These are phyloP conservation scores for Lacanobia oleracea DNA, from an alignment of 2,888 invertebrate genomes.

Conservation along the genomic window DNA sequence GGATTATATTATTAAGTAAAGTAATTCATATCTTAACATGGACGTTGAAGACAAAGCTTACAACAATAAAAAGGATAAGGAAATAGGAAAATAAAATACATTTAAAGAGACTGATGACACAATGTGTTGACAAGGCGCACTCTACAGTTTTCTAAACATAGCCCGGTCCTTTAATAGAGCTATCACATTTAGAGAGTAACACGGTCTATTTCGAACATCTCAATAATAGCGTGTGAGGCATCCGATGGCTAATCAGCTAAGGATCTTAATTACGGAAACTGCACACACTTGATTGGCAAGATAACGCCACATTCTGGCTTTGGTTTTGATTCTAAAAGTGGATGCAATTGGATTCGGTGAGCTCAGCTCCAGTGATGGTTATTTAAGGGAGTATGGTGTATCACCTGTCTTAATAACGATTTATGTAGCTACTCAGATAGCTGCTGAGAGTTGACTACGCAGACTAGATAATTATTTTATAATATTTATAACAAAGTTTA, in stretches of 20 bases:
- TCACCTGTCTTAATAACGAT: not conserved
- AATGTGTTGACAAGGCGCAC: not conserved
- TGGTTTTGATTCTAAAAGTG: constrained; percentile 50
- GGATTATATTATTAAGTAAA: too few relatives aligned
- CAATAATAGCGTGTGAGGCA: constrained; percentile 35
- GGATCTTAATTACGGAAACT: constrained; percentile 56
- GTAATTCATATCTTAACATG: not conserved
- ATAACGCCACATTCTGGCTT: constrained; percentile 62
- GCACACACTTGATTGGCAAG: constrained; percentile 63
- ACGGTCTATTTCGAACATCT: constrained; percentile 36
- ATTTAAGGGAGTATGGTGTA: constrained; percentile 1
- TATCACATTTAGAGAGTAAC: constrained; percentile 14
- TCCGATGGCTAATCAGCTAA: constrained; percentile 32
- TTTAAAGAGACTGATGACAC: not conserved
- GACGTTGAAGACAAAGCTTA: not conserved
- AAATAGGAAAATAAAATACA: not conserved
- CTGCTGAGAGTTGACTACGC: too few relatives aligned
- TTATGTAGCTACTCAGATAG: too few relatives aligned
- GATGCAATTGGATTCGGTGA: constrained; percentile 36
- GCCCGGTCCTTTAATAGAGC: constrained; percentile 42
- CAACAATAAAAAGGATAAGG: not conserved
- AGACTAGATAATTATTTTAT: too few relatives aligned
- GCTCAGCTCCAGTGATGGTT: constrained; percentile 26
- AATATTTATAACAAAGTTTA: too few relatives aligned
- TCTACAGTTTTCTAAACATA: constrained; percentile 33